Evolutionary conservation across 1,140 invertebrate species (phyloP).

Genomic region (Platyscapa corneri): DNA sequence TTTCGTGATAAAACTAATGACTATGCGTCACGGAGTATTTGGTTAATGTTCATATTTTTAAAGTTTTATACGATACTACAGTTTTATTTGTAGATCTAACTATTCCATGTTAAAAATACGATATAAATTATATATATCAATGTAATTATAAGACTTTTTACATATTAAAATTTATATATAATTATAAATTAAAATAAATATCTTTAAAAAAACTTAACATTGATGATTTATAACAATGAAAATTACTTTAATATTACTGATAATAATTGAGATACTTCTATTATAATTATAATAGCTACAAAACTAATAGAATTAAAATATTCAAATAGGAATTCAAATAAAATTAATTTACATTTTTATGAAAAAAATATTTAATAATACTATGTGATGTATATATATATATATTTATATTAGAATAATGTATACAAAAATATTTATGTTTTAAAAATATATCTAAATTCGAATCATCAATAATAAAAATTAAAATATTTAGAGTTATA

Average conservation of each 20-base stretch:
- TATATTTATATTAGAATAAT: too few species aligned
- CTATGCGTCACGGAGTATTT: neutral
- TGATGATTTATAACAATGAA: neutral
- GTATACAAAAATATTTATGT: too few species aligned
- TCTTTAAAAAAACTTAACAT: neutral
- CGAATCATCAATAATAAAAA: too few species aligned
- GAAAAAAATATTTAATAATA: too few species aligned
- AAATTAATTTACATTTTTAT: too few species aligned
- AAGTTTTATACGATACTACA: neutral
- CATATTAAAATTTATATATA: neutral
- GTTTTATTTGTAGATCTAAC: neutral
- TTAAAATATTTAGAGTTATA: too few species aligned
- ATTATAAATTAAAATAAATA: neutral
- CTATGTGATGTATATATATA: too few species aligned
- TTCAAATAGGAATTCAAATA: too few species aligned
- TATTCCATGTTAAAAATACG: neutral
- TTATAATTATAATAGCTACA: too few species aligned
- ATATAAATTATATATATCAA: neutral
- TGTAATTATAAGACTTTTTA: neutral
- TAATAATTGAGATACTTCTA: too few species aligned
- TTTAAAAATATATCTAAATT: too few species aligned
- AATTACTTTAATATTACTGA: neutral
- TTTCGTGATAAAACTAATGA: conserved; percentile 16
- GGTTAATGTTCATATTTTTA: neutral
- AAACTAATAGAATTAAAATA: too few species aligned